phyloP scores from a whole-genome alignment of 2,113 vertebrate genomes.

The Gymnorhina tibicen region DNA sequence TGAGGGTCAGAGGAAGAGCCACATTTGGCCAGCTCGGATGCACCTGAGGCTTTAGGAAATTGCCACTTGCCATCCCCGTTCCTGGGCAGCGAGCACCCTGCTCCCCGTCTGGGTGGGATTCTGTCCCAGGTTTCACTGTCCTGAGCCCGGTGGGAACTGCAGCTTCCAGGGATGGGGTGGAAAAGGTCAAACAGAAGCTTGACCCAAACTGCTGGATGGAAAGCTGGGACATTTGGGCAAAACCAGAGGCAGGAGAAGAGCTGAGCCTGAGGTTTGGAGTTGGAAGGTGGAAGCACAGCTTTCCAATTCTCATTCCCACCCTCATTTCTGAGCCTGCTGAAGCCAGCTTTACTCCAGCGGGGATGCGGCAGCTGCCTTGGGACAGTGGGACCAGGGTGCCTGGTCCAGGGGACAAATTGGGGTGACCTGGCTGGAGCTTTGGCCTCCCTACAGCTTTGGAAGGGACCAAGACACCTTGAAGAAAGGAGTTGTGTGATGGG shows the following conservation, averaged over 20 bases:
- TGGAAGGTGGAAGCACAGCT: neutral
- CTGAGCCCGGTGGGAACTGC: neutral
- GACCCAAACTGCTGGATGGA: neutral
- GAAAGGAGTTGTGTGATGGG: neutral
- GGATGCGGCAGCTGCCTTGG: neutral
- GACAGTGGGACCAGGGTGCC: neutral
- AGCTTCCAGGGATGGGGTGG: neutral
- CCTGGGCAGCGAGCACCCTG: neutral
- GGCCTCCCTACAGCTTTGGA: neutral
- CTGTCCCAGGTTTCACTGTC: neutral
- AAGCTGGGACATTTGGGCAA: neutral
- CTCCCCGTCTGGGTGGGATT: fast-evolving
- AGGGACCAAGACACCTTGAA: neutral
- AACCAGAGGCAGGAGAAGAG: neutral
- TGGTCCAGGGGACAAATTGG: neutral
- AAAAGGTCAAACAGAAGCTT: neutral
- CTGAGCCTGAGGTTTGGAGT: neutral
- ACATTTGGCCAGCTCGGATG: fast-evolving
- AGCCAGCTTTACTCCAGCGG: neutral
- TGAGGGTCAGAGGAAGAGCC: neutral
- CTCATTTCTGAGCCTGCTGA: neutral
- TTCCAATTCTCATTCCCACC: neutral
- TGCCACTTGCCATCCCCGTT: neutral
- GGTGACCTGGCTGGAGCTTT: neutral
- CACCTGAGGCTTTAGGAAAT: neutral